Percentiles rank a stretch among this genome's conserved stretches.
These are phyloP conservation scores for Bursaphelenchus okinawaensis DNA, from an alignment of 2,888 invertebrate genomes.

Conservation along the genomic window DNA sequence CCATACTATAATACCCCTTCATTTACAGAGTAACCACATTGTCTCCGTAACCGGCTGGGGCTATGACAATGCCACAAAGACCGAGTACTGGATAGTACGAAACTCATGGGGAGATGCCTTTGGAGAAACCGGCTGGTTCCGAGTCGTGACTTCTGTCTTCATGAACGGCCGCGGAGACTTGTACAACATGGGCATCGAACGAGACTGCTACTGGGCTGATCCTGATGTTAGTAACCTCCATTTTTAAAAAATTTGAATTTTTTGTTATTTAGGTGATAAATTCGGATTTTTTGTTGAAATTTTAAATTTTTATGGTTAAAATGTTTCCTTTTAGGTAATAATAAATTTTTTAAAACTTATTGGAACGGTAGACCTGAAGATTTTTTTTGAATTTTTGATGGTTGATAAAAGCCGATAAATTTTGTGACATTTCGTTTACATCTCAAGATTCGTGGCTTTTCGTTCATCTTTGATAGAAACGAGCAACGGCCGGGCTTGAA, in stretches of 20 bases:
- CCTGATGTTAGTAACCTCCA: slow-evolving; percentile 56
- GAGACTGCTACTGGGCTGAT: slow-evolving; percentile 60
- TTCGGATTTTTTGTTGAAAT: neutral
- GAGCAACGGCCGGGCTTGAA: too few relatives aligned
- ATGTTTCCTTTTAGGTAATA: too few relatives aligned
- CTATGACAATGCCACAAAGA: slow-evolving; percentile 58
- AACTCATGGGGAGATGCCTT: slow-evolving; percentile 62
- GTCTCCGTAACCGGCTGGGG: slow-evolving; percentile 62
- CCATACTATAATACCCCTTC: neutral
- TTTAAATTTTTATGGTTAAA: neutral
- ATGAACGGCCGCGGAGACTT: slow-evolving; percentile 59
- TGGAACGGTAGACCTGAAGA: too few relatives aligned
- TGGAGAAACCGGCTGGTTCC: slow-evolving; percentile 59
- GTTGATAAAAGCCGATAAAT: too few relatives aligned
- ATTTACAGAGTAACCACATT: slow-evolving; percentile 58
- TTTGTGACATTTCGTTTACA: too few relatives aligned
- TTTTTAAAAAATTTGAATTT: slow-evolving; percentile 15
- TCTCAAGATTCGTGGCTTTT: too few relatives aligned
- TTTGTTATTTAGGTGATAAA: too few relatives aligned
- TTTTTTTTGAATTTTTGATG: too few relatives aligned
- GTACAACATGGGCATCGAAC: slow-evolving; percentile 62
- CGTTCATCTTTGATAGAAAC: too few relatives aligned
- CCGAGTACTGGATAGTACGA: slow-evolving; percentile 62
- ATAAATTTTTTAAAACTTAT: too few relatives aligned
- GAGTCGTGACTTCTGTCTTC: slow-evolving; percentile 61